Evolutionary conservation across 2,888 invertebrate genomes (phyloP), one percentile per base, ranked within the genome.

Genomic region (Lomographa bimaculata): DNA sequence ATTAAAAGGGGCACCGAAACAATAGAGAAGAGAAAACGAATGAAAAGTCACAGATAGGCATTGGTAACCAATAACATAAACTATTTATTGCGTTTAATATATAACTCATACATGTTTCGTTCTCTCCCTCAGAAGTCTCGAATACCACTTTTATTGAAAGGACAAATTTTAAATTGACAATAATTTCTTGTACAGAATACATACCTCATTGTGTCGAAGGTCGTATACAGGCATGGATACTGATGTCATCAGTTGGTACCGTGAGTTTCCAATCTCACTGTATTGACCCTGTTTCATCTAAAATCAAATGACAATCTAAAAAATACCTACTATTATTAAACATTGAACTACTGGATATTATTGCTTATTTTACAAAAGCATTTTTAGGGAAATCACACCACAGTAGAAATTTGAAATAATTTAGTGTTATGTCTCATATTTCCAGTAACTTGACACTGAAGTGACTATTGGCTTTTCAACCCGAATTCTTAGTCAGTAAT

Each of bases 191-290:
- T 25, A 26, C n/a, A 12, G 18, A 27, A 34, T 54, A 65, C 94
- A 92, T 91, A 96, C 96, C 91, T 95, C 95, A 79, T 95, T 94
- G 56, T 94, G 94, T 26, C 95, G 93, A 57, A 94, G 92, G 86
- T 98, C 97, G 75, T 96, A 97, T 18, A 98, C 97, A 3, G 98
- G 98, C 91, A 96, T 94, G 38, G 97, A 96, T 7, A 98, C 96
- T 3, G 98, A 96, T 6, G 97, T 97, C 94, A 97, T 96, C 71
- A 97, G 90, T 59, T 94, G 93, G 72, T 96, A 96, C 40, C 91
- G 89, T 55, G 94, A 76, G 58, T 87, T 85, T 35, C 89, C 94
- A 7, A 91, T 73, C 58, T 91, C 91, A 29, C 91, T 91, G 57
- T 91, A 91, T 66, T 91, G 91, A 46, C 92, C 92, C 71, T 92